Evolutionary conservation across 2,888 invertebrate species (phyloP).

Genomic region (Eugnorisma glareosa): DNA sequence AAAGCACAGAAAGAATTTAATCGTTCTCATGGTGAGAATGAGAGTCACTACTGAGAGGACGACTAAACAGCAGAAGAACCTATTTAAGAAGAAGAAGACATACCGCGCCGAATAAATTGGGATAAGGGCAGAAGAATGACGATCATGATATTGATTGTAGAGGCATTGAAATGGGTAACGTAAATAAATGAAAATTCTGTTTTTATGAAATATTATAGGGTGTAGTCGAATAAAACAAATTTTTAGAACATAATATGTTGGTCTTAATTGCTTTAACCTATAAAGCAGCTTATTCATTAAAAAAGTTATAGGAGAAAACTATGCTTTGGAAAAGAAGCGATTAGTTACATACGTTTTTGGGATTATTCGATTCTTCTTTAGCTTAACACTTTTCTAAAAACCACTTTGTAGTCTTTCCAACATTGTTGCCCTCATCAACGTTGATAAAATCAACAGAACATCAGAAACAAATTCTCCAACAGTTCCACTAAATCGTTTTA

Average conservation of each 20-base stretch:
- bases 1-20: neutral
- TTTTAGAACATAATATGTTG: neutral
- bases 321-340: neutral
- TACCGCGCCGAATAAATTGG: neutral
- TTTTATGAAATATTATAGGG: neutral
- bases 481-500: constrained; percentile 35
- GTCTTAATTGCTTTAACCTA: neutral
- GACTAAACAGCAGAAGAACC: neutral
- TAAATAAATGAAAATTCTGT: too few relatives aligned
- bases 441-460: neutral
- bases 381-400: neutral
- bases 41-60: neutral
- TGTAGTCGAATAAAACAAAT: neutral
- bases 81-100: neutral
- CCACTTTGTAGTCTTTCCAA: neutral
- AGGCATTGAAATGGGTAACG: neutral
- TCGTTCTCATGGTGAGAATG: neutral
- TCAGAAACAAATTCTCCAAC: constrained; percentile 18
- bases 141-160: neutral
- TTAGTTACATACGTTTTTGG: neutral
- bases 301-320: neutral
- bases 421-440: neutral
- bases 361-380: neutral
- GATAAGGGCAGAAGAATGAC: too few relatives aligned
- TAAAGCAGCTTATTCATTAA: neutral